Conservation (phyloP, 2,797 vertebrate species). For the Sarcophilus harrisii region DNA sequence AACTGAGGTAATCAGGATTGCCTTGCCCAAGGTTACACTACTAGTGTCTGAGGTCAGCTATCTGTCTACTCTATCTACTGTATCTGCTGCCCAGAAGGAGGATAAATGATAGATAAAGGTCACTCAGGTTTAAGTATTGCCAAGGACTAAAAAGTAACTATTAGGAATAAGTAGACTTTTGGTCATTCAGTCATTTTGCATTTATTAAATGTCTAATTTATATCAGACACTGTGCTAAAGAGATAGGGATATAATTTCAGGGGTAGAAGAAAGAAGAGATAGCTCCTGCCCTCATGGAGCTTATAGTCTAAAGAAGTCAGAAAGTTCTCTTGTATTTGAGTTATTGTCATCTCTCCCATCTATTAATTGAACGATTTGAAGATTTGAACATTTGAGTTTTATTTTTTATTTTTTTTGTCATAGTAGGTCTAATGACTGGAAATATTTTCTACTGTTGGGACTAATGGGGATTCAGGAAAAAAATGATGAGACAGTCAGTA, state of each 20-base stretch:
- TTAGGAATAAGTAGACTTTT: neutral
- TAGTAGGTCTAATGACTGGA: neutral
- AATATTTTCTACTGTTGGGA: neutral
- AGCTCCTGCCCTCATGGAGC: neutral
- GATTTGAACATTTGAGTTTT: neutral
- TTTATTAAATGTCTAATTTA: neutral
- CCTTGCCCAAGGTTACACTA: neutral
- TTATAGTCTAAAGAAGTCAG: neutral
- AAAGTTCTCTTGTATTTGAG: neutral
- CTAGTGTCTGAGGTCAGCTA: neutral
- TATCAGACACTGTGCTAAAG: neutral
- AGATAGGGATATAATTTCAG: neutral
- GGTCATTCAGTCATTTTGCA: neutral
- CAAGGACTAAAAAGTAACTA: neutral
- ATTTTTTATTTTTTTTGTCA: neutral
- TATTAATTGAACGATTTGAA: constrained; percentile 1
- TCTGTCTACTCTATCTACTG: neutral
- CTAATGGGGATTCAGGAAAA: neutral
- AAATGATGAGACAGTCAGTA: neutral
- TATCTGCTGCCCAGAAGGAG: neutral
- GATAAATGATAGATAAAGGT: neutral
- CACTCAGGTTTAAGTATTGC: neutral
- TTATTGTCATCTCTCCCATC: neutral
- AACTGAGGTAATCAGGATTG: neutral
- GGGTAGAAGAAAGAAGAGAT: too few species aligned